Evolutionary conservation across 2,113 vertebrate genomes (phyloP), one percentile per base, ranked within the genome.

Genomic region (Hyla sarda): DNA sequence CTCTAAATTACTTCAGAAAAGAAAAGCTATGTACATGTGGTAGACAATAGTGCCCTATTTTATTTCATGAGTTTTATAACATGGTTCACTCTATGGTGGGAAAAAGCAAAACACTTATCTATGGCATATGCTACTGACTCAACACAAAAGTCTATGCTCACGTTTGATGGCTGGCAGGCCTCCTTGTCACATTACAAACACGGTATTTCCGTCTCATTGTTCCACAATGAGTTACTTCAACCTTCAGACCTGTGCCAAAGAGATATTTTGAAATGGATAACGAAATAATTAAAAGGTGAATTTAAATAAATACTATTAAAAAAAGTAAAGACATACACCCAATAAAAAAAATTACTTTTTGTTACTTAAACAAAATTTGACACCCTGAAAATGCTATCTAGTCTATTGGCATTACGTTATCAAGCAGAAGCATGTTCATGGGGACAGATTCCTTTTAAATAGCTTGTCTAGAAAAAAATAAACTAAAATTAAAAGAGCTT

Each of bases 151-250:
- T 16, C 41, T n/a, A 19, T 50, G 83, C 91, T 95, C 93, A 99
- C 98, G 97, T 99, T 94, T 99, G 98, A 93, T 99, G 98, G 95
- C 97, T 99, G 89, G 98, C 97, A 81, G 98, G 97, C 85, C 98
- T 92, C 23, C 98, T 96, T 16, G 98, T 99, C 85, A 99, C 98
- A 10, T 99, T 99, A 90, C 98, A 99, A 89, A 99, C 98, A 5
- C 97, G 96, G 90, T 99, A 99, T 91, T 99, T 99, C 94, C 98
- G 95, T 74, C 98, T 96, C 98, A 99, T 99, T 89, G 97, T 97
- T 93, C 98, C 98, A 94, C 98, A 99, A 93, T 99, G 98, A 88
- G 98, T 99, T 94, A 99, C 98, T 95, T 99, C 98, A 92, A 99
- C 98, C 93, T 99, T 99, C 65, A 99, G 96, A 95, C 98, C 98